Conservation (phyloP, 2,113 vertebrate species). For the Zootoca vivipara region DNA sequence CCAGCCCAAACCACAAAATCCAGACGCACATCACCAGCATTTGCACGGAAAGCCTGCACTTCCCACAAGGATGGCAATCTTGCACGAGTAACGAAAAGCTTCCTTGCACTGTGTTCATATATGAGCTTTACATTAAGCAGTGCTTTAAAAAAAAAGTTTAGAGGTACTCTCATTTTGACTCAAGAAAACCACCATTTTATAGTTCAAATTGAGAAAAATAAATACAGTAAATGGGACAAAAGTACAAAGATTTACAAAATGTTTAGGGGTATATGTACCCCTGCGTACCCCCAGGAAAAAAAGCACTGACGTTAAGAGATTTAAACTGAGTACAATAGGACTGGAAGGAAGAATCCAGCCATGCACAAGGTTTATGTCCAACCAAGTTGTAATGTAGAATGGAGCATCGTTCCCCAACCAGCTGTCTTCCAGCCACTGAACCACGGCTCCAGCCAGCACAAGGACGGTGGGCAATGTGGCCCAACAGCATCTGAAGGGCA, state of each 20-base stretch:
- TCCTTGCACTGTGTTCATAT: constrained; percentile 28
- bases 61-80: not conserved
- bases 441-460: too few species aligned
- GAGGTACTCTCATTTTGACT: too few species aligned
- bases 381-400: not conserved
- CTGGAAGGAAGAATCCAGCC: not conserved
- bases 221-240: too few species aligned
- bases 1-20: constrained; percentile 17
- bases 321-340: not conserved
- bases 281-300: too few species aligned
- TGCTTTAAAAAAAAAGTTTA: not conserved
- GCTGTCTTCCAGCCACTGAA: too few species aligned
- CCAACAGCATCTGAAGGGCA: not conserved
- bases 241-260: too few species aligned
- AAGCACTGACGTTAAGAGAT: not conserved
- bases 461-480: not conserved
- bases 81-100: constrained; percentile 15
- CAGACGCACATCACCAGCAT: not conserved
- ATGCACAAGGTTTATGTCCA: not conserved
- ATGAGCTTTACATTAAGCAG: not conserved
- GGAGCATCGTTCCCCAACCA: too few species aligned
- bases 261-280: too few species aligned
- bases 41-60: constrained; percentile 24
- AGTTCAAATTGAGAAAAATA: too few species aligned
- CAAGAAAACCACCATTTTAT: too few species aligned